Evolutionary conservation across 1,140 invertebrate species (phyloP), one percentile per base, ranked within the genome.

Genomic region (Coptotermes formosanus): DNA sequence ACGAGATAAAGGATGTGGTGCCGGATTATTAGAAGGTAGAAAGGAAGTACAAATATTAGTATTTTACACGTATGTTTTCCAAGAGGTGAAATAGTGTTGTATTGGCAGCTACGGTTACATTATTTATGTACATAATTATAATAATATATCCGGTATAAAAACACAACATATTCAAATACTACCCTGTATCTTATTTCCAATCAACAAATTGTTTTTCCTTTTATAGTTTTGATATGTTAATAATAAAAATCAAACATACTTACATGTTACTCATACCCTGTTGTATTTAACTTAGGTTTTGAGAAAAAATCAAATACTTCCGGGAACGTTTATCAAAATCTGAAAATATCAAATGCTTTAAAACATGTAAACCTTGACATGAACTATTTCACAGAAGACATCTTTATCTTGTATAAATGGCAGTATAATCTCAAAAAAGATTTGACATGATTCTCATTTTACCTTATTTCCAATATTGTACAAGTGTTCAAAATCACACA

Each of bases 121-220:
- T 30, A 64, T 75, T 75, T 75, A 75, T 75, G n/a, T 75, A 75
- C 64, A 75, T 75, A 75, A 16, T 75, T 75, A 30, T 75, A 75
- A n/a, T 64, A 64, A 75, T 75, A 75, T 75, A 75, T 75, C 30
- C 64, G 25, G 64, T 75, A 75, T 75, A 75, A 75, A 75, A 75
- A 75, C 64, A 75, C 64, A 75, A 75, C 64, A 30, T 75, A 75
- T 75, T 75, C n/a, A 75, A 75, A 75, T 75, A 75, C 64, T 75
- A 75, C 64, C 64, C 64, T 75, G 64, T 75, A 75, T 75, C 30
- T 75, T 75, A 75, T n/a, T 75, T 75, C 64, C 64, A 75, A 75
- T 30, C 64, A 75, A 75, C n/a, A 30, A 8, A 75, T 75, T n/a
- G 14, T 75, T 75, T 75, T 55, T 55, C 8, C 64, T 7, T 30